Evolutionary conservation across 2,888 invertebrate genomes (phyloP), one percentile per base, ranked within the genome.

Genomic region (Leptodirus hochenwartii): DNA sequence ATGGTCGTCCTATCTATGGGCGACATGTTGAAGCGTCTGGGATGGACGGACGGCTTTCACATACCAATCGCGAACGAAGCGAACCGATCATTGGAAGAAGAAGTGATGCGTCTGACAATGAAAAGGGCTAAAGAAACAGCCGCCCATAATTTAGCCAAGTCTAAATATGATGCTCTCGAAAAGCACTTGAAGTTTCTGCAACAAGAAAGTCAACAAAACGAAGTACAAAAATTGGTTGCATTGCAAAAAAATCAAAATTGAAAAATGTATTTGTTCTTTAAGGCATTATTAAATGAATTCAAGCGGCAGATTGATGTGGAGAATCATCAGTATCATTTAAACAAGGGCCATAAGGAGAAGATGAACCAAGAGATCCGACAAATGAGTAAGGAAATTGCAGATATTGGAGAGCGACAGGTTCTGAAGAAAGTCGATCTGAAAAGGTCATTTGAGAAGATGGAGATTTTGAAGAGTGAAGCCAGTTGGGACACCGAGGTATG

Each of bases 51-150:
- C 44, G 80, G 81, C 4, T 77, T 78, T 34, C 72, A 74, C 45
- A 66, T 80, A 41, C 85, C 85, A 3, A 64, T 85, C 36, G 79
- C 84, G 1, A 78, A 77, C 55, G 63, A 67, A 24, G 74, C 74
- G 44, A 85, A 85, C 46, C 58, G 58, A 42, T 47, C 43, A 20
- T 47, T 69, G 15, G 65, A 69, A 44, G 49, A 55, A 34, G 57
- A 66, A 53, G 59, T 69, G 9, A 53, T 53, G 14, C 45, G 49
- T 23, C 44, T 68, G 45, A 51, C 56, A 27, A 56, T 62, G 14
- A 43, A 55, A 22, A 66, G 66, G 39, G 50, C 54, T 4, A 53
- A 59, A 27, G 47, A 64, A 4, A 53, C 55, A 30, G 49, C 51
- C 2, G 47, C 53, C 20, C 47, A 61, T n/a, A 61, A 64, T 12